Evolutionary conservation across 2,797 vertebrate genomes (phyloP).

Genomic region (Scleropages formosus): DNA sequence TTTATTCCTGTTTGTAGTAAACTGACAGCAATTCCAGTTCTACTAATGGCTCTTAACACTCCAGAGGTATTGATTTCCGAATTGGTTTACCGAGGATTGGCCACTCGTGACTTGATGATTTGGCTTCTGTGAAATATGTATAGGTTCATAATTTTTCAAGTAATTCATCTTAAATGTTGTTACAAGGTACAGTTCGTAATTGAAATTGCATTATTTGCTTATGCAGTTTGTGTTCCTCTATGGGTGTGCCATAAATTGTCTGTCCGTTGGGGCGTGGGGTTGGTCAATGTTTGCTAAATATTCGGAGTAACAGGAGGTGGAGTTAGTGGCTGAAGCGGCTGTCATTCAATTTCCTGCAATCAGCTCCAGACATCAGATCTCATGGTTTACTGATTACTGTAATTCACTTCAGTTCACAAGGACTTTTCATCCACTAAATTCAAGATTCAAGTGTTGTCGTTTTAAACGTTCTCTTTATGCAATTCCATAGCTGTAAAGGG

Average conservation of each 20-base stretch:
- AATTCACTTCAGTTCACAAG: no score
- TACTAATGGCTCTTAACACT: neutral
- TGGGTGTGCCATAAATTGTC: neutral
- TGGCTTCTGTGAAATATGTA: neutral
- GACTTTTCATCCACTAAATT: no score
- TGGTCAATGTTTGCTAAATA: neutral
- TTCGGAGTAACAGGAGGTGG: neutral
- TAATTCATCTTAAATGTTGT: no score
- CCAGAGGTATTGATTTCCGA: neutral
- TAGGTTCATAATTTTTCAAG: neutral
- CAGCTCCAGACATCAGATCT: neutral
- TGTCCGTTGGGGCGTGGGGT: no score
- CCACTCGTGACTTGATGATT: neutral
- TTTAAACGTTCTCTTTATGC: neutral
- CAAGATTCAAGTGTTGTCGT: no score
- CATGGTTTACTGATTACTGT: neutral
- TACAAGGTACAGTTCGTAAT: neutral
- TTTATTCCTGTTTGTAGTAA: neutral
- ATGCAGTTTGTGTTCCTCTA: neutral
- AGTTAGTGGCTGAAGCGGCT: neutral
- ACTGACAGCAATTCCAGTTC: neutral
- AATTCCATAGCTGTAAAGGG: neutral
- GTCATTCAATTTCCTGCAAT: neutral
- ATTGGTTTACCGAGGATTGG: conserved; percentile 1
- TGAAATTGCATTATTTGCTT: neutral